Evolutionary conservation across 2,888 invertebrate genomes (phyloP), one percentile per base, ranked within the genome.

Genomic region (Pachliopta kotzebuea): DNA sequence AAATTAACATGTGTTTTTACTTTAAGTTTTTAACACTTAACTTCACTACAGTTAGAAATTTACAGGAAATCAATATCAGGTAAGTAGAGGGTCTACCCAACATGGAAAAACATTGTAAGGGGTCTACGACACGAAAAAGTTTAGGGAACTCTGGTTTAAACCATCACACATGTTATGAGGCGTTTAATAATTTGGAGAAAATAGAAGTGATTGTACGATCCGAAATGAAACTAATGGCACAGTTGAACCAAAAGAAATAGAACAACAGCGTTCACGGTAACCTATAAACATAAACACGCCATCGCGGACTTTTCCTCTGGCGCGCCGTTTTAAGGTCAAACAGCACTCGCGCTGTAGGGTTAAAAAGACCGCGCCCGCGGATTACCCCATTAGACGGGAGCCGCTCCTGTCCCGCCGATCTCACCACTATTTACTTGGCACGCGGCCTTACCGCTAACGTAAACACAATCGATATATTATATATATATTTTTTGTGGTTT

Each of bases 391-490:
- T 80, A 81, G 77, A 78, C 75, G 74, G 77, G 77, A 78, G 75
- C 73, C 76, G 80, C 76, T 77, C 76, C 77, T 78, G 81, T 79
- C 76, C 77, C 79, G 68, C 72, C 74, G 72, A 70, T 73, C 69
- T 70, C 69, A 72, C 72, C 76, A 76, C 74, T 78, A 81, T 79
- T 82, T 76, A 79, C 77, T 72, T 72, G 74, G 67, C 71, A 71
- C 72, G 76, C 74, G 68, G 69, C 62, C 71, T 70, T 74, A 73
- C 74, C 77, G 78, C 74, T 72, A 62, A 67, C 72, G 83, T 84
- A 88, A 86, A 86, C 86, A 86, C 77, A 80, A 86, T 86, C 87
- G 84, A 88, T 87, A 85, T 78, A 70, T 70, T 77, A 76, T 78
- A 75, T 42, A 4, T 1, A 23, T 20, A n/a, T 57, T 4, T 26